A percentile compares a stretch with the other conserved stretches of the same genome.
These are phyloP conservation scores for Cantharis nigra DNA, from an alignment of 2,888 invertebrate genomes.

Conservation along the genomic window DNA sequence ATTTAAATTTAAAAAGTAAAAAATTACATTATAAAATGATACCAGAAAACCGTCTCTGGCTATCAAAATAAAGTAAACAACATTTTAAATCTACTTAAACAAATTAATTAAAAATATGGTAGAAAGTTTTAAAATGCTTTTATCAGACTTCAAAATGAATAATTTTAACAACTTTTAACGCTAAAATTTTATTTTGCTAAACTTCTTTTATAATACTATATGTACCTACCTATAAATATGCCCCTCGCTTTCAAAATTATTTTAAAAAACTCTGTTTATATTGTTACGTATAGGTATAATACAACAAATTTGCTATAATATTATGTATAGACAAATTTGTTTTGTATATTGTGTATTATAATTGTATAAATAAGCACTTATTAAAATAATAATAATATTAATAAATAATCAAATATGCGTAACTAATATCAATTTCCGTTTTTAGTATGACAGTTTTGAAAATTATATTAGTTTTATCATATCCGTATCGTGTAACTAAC, in stretches of 20 bases:
- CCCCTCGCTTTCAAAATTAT: neutral
- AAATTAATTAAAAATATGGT: neutral
- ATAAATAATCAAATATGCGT: conserved; percentile 26
- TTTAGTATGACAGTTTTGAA: conserved; percentile 26
- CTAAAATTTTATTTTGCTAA: neutral
- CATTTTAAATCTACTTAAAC: neutral
- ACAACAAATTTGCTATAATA: neutral
- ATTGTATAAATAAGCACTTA: conserved; percentile 15
- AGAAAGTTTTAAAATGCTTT: neutral
- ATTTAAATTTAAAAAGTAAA: neutral
- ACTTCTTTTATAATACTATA: neutral
- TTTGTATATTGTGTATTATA: neutral
- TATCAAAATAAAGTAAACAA: neutral
- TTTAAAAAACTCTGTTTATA: neutral
- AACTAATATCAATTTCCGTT: conserved; percentile 25
- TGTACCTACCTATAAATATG: neutral
- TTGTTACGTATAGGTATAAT: neutral
- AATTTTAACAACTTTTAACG: neutral
- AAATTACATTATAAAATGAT: neutral
- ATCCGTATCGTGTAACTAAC: conserved; percentile 37
- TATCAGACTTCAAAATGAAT: neutral
- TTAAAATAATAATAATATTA: conserved; percentile 22
- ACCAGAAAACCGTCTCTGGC: neutral
- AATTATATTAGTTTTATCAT: conserved; percentile 29
- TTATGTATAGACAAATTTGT: neutral